Conservation (phyloP, 1,140 invertebrate species). For the Uloborus diversus region DNA sequence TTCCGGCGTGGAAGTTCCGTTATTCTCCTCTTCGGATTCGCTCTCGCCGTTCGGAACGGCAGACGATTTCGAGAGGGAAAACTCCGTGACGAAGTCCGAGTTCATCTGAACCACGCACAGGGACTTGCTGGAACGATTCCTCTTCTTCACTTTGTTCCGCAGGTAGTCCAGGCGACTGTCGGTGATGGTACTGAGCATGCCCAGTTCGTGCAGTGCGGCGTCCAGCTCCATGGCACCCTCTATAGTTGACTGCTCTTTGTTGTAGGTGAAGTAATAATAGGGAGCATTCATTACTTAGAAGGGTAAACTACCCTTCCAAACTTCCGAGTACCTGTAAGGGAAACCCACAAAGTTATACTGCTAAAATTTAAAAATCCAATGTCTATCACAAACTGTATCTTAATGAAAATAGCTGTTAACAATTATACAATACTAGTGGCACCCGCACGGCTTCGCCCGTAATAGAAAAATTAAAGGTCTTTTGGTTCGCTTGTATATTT, state of each 20-base stretch:
- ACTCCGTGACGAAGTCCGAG: slow-evolving; percentile 27
- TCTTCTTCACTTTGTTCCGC: neutral
- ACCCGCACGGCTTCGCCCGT: too few species aligned
- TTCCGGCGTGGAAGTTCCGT: too few species aligned
- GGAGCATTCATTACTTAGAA: slow-evolving; percentile 4
- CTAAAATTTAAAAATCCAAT: too few species aligned
- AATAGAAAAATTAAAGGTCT: too few species aligned
- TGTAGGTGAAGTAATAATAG: slow-evolving; percentile 5
- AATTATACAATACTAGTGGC: too few species aligned
- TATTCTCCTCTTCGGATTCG: slow-evolving; percentile 1
- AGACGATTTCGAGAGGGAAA: slow-evolving; percentile 20
- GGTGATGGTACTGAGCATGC: slow-evolving; percentile 28
- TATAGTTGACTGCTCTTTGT: neutral
- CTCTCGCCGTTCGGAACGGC: neutral
- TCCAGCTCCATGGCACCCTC: slow-evolving; percentile 27
- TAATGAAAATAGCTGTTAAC: too few species aligned
- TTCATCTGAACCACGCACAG: slow-evolving; percentile 32
- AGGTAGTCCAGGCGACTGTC: slow-evolving; percentile 21
- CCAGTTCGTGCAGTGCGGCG: slow-evolving; percentile 30
- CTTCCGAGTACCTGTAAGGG: too few species aligned
- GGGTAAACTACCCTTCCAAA: too few species aligned
- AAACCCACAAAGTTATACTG: too few species aligned
- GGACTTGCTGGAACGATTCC: slow-evolving; percentile 2
- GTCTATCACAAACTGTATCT: too few species aligned
- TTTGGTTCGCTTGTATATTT: too few species aligned